Conservation (phyloP, 2,113 vertebrate species). For the Dasyornis broadbenti region DNA sequence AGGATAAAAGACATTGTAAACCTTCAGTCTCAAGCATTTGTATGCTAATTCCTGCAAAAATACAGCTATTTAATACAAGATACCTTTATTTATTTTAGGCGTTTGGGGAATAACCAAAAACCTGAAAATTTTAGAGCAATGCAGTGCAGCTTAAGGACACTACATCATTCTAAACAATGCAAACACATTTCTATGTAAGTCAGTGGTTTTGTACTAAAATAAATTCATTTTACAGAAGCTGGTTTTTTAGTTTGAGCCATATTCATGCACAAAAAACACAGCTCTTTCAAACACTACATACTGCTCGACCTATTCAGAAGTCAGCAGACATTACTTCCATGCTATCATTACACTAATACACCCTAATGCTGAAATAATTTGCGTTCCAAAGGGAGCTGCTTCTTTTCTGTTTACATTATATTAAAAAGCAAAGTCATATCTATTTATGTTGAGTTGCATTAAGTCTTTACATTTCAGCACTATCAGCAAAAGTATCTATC, state of each 20-base stretch:
- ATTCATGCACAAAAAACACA: neutral
- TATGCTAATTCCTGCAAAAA: slow-evolving; percentile 33
- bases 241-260: neutral
- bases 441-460: neutral
- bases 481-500: neutral
- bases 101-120: neutral
- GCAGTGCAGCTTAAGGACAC: neutral
- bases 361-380: neutral
- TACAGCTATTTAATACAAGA: neutral
- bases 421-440: neutral
- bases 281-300: neutral
- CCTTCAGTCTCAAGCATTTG: slow-evolving; percentile 27
- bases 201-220: neutral
- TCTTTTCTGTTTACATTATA: neutral
- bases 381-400: neutral
- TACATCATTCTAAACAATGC: neutral
- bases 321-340: neutral
- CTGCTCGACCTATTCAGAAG: neutral
- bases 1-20: slow-evolving; percentile 27
- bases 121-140: neutral
- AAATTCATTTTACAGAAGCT: neutral
- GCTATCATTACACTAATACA: neutral
- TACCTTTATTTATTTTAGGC: neutral
- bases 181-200: neutral
- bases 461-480: neutral